These are phyloP conservation scores for Ictalurus punctatus DNA, from an alignment of 2,113 vertebrate genomes.

Conservation along the genomic window DNA sequence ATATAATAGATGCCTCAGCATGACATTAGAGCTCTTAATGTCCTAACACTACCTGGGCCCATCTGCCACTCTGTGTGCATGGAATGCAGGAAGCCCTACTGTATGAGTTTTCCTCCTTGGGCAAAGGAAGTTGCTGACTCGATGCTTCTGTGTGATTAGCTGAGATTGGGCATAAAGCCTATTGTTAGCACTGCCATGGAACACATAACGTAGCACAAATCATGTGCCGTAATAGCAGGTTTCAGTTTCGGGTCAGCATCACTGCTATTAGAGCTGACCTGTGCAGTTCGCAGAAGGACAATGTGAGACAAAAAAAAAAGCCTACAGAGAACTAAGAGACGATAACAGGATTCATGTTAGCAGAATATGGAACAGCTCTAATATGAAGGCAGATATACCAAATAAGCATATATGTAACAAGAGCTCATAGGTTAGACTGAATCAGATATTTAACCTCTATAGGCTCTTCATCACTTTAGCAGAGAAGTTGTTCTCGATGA, in stretches of 20 bases:
- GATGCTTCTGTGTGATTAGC: slow-evolving; percentile 28
- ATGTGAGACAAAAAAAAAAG: not conserved
- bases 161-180: not conserved
- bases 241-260: slow-evolving; percentile 5
- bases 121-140: slow-evolving; percentile 9
- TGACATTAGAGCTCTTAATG: not conserved
- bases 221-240: slow-evolving; percentile 25
- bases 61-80: slow-evolving; percentile 1
- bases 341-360: not conserved
- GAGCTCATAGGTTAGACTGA: not conserved
- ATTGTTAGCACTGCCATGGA: not conserved
- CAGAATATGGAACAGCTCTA: not conserved
- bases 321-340: not conserved
- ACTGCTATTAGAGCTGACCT: slow-evolving; percentile 23
- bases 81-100: not conserved
- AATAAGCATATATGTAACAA: not conserved
- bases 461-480: too few species aligned
- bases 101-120: not conserved
- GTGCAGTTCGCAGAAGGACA: slow-evolving; percentile 31
- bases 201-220: slow-evolving; percentile 20
- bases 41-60: not conserved
- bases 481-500: not conserved
- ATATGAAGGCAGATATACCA: not conserved
- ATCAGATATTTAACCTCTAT: not conserved
- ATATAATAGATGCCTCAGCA: not conserved